These are phyloP conservation scores for Linyphia triangularis DNA, from an alignment of 2,888 invertebrate species.

Conservation along the genomic window DNA sequence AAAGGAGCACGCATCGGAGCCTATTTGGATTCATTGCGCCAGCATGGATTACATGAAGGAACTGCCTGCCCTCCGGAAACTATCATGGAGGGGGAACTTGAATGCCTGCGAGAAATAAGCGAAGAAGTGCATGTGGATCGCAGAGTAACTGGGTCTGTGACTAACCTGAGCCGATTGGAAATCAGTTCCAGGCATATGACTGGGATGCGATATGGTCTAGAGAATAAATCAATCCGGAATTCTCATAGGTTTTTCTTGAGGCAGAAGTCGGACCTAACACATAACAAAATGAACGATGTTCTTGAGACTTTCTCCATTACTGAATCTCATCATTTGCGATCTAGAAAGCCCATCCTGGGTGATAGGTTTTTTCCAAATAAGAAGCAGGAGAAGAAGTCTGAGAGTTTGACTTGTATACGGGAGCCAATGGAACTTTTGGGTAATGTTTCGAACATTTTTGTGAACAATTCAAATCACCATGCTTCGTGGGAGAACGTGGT, in stretches of 20 bases:
- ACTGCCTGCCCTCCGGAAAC: conserved; percentile 69
- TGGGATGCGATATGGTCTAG: conserved; percentile 66
- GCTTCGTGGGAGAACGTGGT: conserved; percentile 72
- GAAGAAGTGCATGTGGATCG: conserved; percentile 70
- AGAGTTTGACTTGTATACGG: conserved; percentile 64
- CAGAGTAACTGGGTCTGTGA: conserved; percentile 71
- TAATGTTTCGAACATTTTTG: conserved; percentile 68
- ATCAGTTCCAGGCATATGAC: conserved; percentile 68
- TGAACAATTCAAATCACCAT: conserved; percentile 67
- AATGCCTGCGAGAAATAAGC: conserved; percentile 65
- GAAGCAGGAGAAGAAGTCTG: conserved; percentile 65
- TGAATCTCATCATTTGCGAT: conserved; percentile 68
- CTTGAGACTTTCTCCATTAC: conserved; percentile 74
- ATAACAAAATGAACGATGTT: conserved; percentile 77
- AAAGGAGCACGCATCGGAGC: conserved; percentile 98
- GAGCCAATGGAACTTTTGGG: conserved; percentile 70
- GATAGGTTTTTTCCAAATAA: conserved; percentile 70
- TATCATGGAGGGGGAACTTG: conserved; percentile 70
- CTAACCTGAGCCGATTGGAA: conserved; percentile 68
- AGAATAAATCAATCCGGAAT: conserved; percentile 69
- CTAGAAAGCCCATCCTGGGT: conserved; percentile 57
- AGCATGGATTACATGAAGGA: conserved; percentile 84
- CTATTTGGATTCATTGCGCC: conserved; percentile 94
- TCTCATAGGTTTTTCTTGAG: conserved; percentile 75
- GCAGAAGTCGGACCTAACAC: conserved; percentile 79